phyloP scores from a whole-genome alignment of 1,140 invertebrate species.

The Lethrus apterus region DNA sequence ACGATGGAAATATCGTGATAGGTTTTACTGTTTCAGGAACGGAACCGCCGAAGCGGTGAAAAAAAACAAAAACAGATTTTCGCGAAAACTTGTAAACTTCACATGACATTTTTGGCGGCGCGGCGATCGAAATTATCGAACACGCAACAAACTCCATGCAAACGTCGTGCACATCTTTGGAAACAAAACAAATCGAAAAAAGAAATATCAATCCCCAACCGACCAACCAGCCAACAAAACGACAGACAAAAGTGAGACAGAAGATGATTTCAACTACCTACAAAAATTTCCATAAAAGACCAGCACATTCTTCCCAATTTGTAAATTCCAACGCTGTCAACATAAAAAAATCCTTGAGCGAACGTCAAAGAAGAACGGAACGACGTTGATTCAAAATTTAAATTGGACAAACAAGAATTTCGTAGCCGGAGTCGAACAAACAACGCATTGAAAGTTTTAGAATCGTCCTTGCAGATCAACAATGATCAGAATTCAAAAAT shows the following conservation, averaged over 20 bases:
- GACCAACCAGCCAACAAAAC: no score
- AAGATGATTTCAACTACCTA: no score
- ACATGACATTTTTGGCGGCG: neutral
- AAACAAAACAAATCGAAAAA: no score
- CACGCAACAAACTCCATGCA: neutral
- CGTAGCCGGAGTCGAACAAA: constrained; percentile 1
- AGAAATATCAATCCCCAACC: no score
- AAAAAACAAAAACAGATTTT: neutral
- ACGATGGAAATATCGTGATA: constrained; percentile 8
- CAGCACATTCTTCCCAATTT: no score
- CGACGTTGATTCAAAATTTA: neutral
- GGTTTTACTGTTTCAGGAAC: constrained; percentile 22
- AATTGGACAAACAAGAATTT: neutral
- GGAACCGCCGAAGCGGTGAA: constrained; percentile 21
- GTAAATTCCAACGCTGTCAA: no score
- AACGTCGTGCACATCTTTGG: no score
- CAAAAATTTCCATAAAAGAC: no score
- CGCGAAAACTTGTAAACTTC: neutral
- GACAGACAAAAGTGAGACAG: no score
- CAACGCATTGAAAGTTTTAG: constrained; percentile 9
- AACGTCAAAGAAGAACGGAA: neutral
- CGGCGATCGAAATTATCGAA: constrained; percentile 4
- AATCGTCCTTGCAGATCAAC: constrained; percentile 11
- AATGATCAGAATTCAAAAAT: no score
- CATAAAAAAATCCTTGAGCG: neutral